Percentiles rank a stretch among this genome's conserved stretches.
Conservation (phyloP, 1,140 invertebrate genomes). For the Drosophila burlai region DNA sequence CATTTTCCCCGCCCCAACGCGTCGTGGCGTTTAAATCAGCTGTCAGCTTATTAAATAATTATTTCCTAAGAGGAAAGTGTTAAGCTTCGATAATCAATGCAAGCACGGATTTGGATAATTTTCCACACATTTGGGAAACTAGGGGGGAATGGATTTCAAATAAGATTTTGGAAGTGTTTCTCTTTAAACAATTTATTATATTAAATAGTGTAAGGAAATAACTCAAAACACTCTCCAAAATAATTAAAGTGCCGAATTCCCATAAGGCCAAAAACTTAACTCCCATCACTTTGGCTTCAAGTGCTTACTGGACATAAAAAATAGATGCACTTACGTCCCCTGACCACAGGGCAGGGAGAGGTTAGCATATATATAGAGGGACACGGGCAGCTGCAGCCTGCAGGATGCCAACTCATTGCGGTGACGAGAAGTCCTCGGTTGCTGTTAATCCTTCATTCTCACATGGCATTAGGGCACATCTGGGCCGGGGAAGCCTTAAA, state of each 20-base stretch:
- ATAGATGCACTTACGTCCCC: constrained; percentile 35
- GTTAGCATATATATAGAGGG: neutral
- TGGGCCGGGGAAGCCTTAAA: constrained; percentile 52
- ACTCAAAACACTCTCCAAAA: neutral
- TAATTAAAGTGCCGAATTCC: constrained; percentile 1
- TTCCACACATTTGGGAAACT: neutral
- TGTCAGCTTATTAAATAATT: constrained; percentile 82
- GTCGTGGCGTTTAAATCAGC: constrained; percentile 70
- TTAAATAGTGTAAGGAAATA: neutral
- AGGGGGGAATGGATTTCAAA: neutral
- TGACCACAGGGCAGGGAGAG: constrained; percentile 25
- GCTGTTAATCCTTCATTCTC: constrained; percentile 70
- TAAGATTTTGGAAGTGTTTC: neutral
- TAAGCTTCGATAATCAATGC: constrained; percentile 9
- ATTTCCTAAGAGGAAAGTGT: constrained; percentile 41
- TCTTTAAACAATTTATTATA: neutral
- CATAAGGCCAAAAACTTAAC: neutral
- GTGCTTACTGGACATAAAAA: constrained; percentile 37
- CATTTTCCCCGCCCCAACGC: constrained; percentile 26
- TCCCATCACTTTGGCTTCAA: constrained; percentile 35
- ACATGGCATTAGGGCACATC: constrained; percentile 60
- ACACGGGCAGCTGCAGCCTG: constrained; percentile 29
- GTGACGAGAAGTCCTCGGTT: constrained; percentile 55
- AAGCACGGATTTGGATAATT: constrained; percentile 9
- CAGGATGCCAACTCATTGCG: constrained; percentile 50